Evolutionary conservation across 2,888 invertebrate species (phyloP).

Genomic region (Dione vanillae): DNA sequence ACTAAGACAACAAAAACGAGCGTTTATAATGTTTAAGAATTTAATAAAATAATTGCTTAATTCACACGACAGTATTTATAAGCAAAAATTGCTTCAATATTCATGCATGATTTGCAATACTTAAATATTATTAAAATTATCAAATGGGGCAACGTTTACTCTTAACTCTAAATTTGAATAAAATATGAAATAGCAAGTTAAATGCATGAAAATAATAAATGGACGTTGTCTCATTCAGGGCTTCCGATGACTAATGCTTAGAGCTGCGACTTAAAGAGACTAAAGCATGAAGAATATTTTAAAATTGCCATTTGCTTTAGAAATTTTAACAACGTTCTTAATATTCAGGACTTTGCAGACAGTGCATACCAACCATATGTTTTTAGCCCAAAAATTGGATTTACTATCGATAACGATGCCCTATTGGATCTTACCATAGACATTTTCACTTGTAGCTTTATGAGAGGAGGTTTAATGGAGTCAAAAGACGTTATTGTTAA

Average conservation of each 20-base stretch:
- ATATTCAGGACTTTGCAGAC: constrained; percentile 74
- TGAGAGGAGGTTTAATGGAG: constrained; percentile 55
- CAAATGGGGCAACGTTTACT: constrained; percentile 38
- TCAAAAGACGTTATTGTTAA: constrained; percentile 62
- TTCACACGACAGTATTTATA: constrained; percentile 26
- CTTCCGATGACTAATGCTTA: constrained; percentile 66
- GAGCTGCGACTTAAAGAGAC: constrained; percentile 57
- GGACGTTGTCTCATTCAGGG: constrained; percentile 52
- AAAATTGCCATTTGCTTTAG: constrained; percentile 50
- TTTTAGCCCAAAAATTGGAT: constrained; percentile 78
- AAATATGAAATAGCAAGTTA: constrained; percentile 12
- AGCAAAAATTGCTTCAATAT: constrained; percentile 56
- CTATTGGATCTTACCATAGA: constrained; percentile 55
- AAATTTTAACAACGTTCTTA: constrained; percentile 66
- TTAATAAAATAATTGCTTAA: constrained; percentile 37
- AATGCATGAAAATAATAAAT: constrained; percentile 33
- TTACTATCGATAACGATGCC: constrained; percentile 64
- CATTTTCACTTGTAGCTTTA: constrained; percentile 65
- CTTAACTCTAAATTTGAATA: background rate
- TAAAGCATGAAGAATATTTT: constrained; percentile 61
- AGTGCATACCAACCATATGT: constrained; percentile 63
- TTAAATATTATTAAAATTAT: constrained; percentile 27
- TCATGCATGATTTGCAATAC: constrained; percentile 57
- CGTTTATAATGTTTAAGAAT: constrained; percentile 12
- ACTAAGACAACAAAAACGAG: constrained; percentile 16